These are phyloP conservation scores for Pterostichus niger DNA, from an alignment of 2,888 invertebrate genomes.

Conservation along the genomic window DNA sequence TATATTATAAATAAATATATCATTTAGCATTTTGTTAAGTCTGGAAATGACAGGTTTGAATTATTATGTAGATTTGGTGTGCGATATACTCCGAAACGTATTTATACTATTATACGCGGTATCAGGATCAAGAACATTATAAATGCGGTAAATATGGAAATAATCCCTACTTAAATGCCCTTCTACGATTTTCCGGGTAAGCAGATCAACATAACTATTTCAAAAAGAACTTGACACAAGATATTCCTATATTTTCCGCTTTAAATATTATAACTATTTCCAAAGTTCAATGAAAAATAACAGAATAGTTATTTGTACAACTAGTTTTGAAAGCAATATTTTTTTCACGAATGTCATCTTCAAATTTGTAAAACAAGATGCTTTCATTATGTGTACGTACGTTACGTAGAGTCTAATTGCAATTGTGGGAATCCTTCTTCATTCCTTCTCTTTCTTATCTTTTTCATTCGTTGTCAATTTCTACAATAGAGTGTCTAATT, in stretches of 20 bases:
- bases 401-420: too few relatives aligned
- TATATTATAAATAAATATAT: neutral
- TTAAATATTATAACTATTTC: neutral
- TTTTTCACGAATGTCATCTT: too few relatives aligned
- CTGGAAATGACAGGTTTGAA: constrained; percentile 15
- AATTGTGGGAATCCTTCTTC: too few relatives aligned
- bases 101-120: neutral
- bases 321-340: neutral
- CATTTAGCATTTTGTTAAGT: neutral
- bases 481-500: too few relatives aligned
- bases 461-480: too few relatives aligned
- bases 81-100: neutral
- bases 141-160: constrained; percentile 10
- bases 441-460: too few relatives aligned
- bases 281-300: neutral
- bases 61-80: constrained; percentile 7
- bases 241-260: neutral
- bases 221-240: neutral
- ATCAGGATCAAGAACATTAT: neutral
- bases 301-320: neutral
- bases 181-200: neutral
- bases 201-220: neutral
- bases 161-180: neutral
- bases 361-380: too few relatives aligned
- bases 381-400: too few relatives aligned